phyloP scores from a whole-genome alignment of 92 coral and sea anemone species.

The Muricea muricata region DNA sequence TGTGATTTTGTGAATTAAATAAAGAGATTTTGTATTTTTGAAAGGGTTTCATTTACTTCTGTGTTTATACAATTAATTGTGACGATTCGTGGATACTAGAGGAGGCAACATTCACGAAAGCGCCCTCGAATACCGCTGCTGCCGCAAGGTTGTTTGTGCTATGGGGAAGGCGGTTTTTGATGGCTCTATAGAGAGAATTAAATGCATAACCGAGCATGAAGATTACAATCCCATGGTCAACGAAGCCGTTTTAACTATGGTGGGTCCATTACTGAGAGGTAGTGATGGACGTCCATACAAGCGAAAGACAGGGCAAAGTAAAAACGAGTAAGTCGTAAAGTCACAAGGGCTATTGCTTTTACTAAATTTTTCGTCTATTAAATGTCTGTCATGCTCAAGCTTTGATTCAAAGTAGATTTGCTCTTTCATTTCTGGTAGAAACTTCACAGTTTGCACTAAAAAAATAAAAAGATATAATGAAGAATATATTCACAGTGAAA shows the following conservation, averaged over 20 bases:
- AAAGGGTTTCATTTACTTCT: no score
- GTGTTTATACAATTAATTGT: no score
- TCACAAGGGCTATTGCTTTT: background rate
- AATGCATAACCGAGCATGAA: conserved; percentile 2
- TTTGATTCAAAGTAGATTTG: background rate
- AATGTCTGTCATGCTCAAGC: background rate
- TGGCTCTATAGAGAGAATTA: conserved; percentile 1
- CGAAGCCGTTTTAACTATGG: conserved; percentile 12
- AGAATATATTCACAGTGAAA: no score
- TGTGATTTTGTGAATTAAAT: no score
- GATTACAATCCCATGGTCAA: conserved; percentile 14
- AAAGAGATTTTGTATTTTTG: no score
- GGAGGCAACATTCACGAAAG: no score
- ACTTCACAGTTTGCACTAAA: no score
- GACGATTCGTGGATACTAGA: no score
- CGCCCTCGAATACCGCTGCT: conserved; percentile 25
- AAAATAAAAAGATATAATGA: no score
- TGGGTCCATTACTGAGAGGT: background rate
- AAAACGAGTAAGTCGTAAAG: conserved; percentile 13
- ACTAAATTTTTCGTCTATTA: no score
- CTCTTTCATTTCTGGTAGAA: no score
- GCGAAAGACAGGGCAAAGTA: conserved; percentile 20
- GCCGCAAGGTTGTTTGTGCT: background rate
- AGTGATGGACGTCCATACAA: conserved; percentile 17
- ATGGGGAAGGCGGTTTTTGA: conserved; percentile 23